A percentile compares a stretch with the other conserved stretches of the same genome.
Conservation (phyloP, 2,888 invertebrate species). For the Phymatocera aterrima region DNA sequence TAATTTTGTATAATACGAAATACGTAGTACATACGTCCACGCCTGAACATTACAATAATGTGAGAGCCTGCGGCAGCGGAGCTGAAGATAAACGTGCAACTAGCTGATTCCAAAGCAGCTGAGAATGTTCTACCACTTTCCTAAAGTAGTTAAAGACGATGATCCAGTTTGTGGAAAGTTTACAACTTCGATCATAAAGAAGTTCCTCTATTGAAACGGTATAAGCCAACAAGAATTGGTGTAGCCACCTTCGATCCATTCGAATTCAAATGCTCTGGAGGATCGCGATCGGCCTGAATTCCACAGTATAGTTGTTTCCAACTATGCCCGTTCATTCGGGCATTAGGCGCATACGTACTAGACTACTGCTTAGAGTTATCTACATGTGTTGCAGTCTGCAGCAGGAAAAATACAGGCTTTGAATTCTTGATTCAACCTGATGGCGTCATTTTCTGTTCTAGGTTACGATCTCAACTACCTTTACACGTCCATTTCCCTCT, state of each 20-base stretch:
- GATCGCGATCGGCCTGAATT: slow-evolving; percentile 11
- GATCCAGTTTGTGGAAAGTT: slow-evolving; percentile 22
- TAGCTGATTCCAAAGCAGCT: background rate
- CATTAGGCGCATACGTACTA: background rate
- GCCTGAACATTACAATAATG: background rate
- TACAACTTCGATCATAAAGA: background rate
- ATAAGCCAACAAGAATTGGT: background rate
- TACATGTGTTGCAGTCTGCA: too few species aligned
- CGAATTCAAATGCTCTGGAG: slow-evolving; percentile 24
- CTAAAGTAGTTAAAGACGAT: slow-evolving; percentile 17
- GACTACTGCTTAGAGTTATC: background rate
- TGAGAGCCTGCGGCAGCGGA: slow-evolving; percentile 14
- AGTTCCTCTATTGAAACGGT: background rate
- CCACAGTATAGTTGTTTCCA: slow-evolving; percentile 7
- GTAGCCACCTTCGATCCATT: background rate
- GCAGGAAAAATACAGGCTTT: slow-evolving; percentile 18
- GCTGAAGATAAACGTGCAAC: background rate
- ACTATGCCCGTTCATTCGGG: background rate
- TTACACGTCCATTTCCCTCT: background rate
- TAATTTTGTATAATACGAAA: too few species aligned
- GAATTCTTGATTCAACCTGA: slow-evolving; percentile 25
- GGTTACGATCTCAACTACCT: background rate
- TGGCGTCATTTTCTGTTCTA: slow-evolving; percentile 34
- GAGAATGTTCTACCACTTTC: slow-evolving; percentile 4
- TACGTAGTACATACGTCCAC: too few species aligned